Conservation (phyloP, 2,113 vertebrate genomes). For the Dasypus novemcinctus region DNA sequence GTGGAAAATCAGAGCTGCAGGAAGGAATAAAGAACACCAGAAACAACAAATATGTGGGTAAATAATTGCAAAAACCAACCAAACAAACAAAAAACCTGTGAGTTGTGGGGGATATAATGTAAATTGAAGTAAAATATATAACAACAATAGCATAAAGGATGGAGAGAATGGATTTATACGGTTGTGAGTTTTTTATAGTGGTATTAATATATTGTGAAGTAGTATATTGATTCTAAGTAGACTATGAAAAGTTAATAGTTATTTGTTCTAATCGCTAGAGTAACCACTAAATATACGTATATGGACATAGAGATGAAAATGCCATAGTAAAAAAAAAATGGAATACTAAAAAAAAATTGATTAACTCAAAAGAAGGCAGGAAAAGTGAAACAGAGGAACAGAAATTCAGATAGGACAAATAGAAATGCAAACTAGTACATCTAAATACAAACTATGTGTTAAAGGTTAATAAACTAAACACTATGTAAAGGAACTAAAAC, state of each 20-base stretch:
- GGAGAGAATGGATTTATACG: neutral
- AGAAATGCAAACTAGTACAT: neutral
- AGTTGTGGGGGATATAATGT: neutral
- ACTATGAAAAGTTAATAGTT: neutral
- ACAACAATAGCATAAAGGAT: neutral
- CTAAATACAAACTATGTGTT: neutral
- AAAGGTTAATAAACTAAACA: neutral
- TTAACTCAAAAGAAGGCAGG: neutral
- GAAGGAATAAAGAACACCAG: neutral
- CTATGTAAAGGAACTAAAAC: neutral
- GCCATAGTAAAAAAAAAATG: slow-evolving; percentile 7
- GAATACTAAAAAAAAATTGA: neutral
- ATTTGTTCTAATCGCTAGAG: neutral
- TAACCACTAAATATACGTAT: neutral
- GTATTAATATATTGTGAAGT: neutral
- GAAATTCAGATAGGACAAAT: neutral
- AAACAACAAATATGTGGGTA: neutral
- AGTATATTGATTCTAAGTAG: neutral
- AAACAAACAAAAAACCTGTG: neutral
- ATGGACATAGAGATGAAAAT: neutral
- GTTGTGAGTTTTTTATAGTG: neutral
- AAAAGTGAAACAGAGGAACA: neutral
- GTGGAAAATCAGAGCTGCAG: neutral
- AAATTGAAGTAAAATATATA: neutral
- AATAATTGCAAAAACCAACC: neutral